A percentile compares a stretch with the other conserved stretches of the same genome.
These are phyloP conservation scores for Silurus lanzhouensis DNA, from an alignment of 2,797 vertebrate species.

Conservation along the genomic window DNA sequence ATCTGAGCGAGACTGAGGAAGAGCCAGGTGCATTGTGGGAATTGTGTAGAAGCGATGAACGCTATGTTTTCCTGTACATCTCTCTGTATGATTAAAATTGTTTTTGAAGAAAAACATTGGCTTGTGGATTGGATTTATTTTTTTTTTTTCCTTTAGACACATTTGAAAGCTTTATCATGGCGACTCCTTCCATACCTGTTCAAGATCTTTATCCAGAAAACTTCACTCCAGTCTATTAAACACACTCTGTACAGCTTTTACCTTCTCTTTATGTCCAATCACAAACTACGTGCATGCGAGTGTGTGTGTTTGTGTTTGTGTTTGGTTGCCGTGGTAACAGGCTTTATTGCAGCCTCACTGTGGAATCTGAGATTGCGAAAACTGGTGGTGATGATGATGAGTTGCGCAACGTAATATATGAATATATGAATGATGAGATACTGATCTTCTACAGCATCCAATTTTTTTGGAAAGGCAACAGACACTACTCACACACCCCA, in stretches of 20 bases:
- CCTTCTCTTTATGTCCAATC: no score
- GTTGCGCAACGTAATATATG: not conserved
- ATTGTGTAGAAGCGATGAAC: constrained; percentile 41
- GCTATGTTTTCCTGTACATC: constrained; percentile 78
- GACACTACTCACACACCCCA: no score
- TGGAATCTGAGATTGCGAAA: constrained; percentile 18
- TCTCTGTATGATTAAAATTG: constrained; percentile 74
- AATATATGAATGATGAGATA: not conserved
- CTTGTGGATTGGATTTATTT: not conserved
- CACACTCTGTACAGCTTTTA: not conserved
- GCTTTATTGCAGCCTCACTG: not conserved
- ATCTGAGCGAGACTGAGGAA: constrained; percentile 89
- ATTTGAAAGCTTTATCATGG: not conserved
- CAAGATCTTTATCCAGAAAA: not conserved
- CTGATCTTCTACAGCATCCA: not conserved
- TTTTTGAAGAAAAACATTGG: constrained; percentile 63
- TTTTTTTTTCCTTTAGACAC: not conserved
- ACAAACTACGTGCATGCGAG: no score
- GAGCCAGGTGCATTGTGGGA: constrained; percentile 60
- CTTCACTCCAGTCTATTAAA: not conserved
- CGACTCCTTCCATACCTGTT: not conserved
- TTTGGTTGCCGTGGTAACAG: not conserved
- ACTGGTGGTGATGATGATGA: no score
- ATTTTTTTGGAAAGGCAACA: not conserved
- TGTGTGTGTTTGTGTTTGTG: not conserved